Percentiles rank a stretch among this genome's conserved stretches.
Evolutionary conservation across 2,113 vertebrate species (phyloP).

Genomic region (Pica pica): DNA sequence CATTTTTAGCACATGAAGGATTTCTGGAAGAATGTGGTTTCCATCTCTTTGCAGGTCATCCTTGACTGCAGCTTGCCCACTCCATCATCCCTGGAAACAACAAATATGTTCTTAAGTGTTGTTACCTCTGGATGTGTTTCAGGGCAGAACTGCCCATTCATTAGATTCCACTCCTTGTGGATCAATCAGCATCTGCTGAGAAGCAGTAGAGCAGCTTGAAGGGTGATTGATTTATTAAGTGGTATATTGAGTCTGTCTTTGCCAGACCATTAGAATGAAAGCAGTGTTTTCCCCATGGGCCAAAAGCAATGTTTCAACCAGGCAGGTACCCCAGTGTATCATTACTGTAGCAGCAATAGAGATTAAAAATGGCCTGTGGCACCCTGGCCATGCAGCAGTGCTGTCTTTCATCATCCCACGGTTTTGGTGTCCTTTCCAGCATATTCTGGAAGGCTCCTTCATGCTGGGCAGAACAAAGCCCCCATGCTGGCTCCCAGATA

Average conservation of each 20-base stretch:
- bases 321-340: neutral
- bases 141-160: neutral
- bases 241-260: neutral
- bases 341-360: neutral
- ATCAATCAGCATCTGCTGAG: slow-evolving; percentile 2
- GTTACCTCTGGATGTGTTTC: neutral
- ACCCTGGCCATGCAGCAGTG: neutral
- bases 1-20: neutral
- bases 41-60: slow-evolving; percentile 8
- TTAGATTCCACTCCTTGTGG: neutral
- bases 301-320: neutral
- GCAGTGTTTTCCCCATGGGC: neutral
- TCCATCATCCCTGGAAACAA: neutral
- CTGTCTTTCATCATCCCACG: neutral
- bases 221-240: slow-evolving; percentile 35
- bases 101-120: neutral
- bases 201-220: slow-evolving; percentile 22
- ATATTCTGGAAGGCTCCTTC: neutral
- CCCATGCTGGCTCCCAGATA: neutral
- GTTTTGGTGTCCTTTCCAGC: neutral
- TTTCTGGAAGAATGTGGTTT: slow-evolving; percentile 4
- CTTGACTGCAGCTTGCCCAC: neutral
- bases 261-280: neutral
- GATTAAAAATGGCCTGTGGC: neutral
- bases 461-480: neutral